A percentile compares a stretch with the other conserved stretches of the same genome.
Conservation (phyloP, 2,113 vertebrate species). For the Copsychus sechellarum region DNA sequence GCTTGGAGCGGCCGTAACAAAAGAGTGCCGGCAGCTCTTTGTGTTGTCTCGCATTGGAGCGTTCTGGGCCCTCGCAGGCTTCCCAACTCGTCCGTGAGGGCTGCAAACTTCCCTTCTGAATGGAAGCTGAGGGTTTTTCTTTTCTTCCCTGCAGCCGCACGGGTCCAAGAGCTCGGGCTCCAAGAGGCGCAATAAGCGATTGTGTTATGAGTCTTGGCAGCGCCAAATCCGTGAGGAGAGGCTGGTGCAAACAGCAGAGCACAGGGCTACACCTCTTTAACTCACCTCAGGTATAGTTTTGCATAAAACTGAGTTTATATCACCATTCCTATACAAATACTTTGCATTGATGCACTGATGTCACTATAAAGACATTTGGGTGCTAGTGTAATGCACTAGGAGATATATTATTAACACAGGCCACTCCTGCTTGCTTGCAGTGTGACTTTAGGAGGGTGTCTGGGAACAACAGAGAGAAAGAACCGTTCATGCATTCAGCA, state of each 20-base stretch:
- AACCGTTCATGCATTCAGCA: neutral
- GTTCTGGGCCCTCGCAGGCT: neutral
- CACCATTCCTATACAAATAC: accelerated
- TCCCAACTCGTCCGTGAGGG: neutral
- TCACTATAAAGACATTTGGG: neutral
- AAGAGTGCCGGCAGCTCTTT: constrained; percentile 34
- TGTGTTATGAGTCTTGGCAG: neutral
- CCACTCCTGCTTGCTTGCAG: accelerated
- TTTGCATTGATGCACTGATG: neutral
- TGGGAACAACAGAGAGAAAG: neutral
- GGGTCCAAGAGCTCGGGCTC: neutral
- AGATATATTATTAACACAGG: neutral
- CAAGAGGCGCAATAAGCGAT: neutral
- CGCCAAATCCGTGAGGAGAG: accelerated
- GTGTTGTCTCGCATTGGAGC: neutral
- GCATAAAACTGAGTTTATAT: neutral
- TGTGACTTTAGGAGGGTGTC: neutral
- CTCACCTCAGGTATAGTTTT: neutral
- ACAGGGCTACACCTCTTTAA: neutral
- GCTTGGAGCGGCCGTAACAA: neutral
- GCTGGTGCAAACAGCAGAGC: neutral
- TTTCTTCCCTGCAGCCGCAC: neutral
- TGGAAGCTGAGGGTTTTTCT: neutral
- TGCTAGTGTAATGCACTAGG: neutral
- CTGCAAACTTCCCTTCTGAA: neutral